Evolutionary conservation across 2,113 vertebrate genomes (phyloP).

Genomic region (Felis chaus): DNA sequence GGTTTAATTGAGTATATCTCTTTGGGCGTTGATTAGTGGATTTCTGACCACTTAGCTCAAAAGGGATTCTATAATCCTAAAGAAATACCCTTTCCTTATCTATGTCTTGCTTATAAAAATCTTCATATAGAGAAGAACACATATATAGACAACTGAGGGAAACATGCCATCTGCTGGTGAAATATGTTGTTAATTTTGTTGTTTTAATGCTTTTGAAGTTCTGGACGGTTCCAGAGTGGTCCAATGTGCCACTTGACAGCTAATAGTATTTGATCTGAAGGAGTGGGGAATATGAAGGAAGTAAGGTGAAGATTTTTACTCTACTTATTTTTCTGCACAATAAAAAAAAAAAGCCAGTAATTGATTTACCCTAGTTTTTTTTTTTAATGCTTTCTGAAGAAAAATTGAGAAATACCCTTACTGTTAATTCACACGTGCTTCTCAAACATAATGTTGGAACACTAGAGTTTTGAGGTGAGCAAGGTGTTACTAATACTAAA

Average conservation of each 20-base stretch:
- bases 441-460: neutral
- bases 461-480: neutral
- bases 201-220: neutral
- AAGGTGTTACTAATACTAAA: neutral
- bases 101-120: neutral
- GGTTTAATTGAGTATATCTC: neutral
- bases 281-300: neutral
- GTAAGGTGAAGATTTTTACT: neutral
- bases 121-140: neutral
- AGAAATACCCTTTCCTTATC: neutral
- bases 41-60: neutral
- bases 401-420: neutral
- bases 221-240: neutral
- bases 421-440: neutral
- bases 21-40: neutral
- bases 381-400: neutral
- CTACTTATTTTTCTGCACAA: neutral
- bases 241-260: neutral
- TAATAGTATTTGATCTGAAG: neutral
- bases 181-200: neutral
- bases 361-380: neutral
- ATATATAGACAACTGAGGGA: neutral
- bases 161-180: constrained; percentile 64
- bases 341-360: neutral
- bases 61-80: neutral